These are phyloP conservation scores for Ametastegia equiseti DNA, from an alignment of 2,888 invertebrate genomes.

Conservation along the genomic window DNA sequence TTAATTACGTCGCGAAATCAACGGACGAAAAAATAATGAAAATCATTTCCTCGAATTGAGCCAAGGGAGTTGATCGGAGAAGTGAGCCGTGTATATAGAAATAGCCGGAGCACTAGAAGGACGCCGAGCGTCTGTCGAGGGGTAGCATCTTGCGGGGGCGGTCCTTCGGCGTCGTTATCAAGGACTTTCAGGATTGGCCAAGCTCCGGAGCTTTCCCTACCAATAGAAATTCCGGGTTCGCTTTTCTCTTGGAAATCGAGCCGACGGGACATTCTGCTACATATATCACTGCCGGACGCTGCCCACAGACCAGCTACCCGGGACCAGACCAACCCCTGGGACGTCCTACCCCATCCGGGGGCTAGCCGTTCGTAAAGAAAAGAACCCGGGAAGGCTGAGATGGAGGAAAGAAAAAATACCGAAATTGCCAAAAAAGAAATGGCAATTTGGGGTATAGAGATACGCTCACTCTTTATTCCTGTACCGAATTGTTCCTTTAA, in stretches of 20 bases:
- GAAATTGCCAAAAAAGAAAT: not conserved
- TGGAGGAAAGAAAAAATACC: not conserved
- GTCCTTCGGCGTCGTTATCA: slow-evolving; percentile 72
- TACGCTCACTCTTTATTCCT: not conserved
- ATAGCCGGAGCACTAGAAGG: slow-evolving; percentile 16
- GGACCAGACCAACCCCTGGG: slow-evolving; percentile 45
- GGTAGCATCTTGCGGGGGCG: slow-evolving; percentile 73
- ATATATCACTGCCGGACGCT: slow-evolving; percentile 57
- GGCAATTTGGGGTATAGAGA: not conserved
- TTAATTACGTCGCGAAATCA: not conserved
- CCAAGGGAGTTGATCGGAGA: not conserved
- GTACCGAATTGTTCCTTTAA: too few species aligned
- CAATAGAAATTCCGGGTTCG: slow-evolving; percentile 73
- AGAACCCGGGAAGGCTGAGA: not conserved
- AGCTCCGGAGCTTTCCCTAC: slow-evolving; percentile 62
- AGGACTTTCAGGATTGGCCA: slow-evolving; percentile 69
- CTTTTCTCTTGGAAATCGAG: slow-evolving; percentile 64
- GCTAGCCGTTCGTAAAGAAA: slow-evolving; percentile 19
- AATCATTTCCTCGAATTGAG: not conserved
- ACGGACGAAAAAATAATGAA: not conserved
- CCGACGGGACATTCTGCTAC: slow-evolving; percentile 56
- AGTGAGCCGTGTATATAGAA: not conserved
- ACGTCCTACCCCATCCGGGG: slow-evolving; percentile 29
- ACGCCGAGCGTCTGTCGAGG: slow-evolving; percentile 44
- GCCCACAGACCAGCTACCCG: slow-evolving; percentile 46